A percentile compares a stretch with the other conserved stretches of the same genome.
These are phyloP conservation scores for Rhabdornis inornatus DNA, from an alignment of 2,113 vertebrate species.

Conservation along the genomic window DNA sequence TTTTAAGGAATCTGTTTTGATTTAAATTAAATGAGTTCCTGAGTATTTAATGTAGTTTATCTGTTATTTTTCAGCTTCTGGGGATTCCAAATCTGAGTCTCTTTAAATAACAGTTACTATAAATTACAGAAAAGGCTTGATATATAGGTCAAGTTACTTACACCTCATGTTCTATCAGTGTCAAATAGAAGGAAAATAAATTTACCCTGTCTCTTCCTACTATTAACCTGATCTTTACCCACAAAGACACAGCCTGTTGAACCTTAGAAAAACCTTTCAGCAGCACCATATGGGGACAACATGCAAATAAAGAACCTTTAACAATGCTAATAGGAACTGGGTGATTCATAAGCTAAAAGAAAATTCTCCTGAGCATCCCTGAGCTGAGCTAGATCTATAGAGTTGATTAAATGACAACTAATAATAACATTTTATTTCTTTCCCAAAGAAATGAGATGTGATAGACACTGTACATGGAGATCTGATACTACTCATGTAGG, in stretches of 20 bases:
- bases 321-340: background rate
- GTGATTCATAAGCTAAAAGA: background rate
- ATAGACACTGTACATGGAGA: background rate
- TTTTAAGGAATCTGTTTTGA: background rate
- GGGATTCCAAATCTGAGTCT: background rate
- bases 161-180: background rate
- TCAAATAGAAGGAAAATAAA: background rate
- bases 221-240: background rate
- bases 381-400: background rate
- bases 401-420: background rate
- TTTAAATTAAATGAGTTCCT: conserved; percentile 1
- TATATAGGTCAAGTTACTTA: background rate
- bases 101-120: background rate
- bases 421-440: background rate
- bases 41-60: background rate
- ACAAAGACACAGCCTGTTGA: background rate
- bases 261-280: background rate
- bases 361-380: background rate
- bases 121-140: background rate
- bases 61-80: background rate
- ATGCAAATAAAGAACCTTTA: background rate
- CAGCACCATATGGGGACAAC: background rate
- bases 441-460: background rate
- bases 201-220: background rate
- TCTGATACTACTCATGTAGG: background rate